Percentiles rank a stretch among this genome's conserved stretches.
Conservation (phyloP, 2,797 vertebrate species). For the Martes flavigula region DNA sequence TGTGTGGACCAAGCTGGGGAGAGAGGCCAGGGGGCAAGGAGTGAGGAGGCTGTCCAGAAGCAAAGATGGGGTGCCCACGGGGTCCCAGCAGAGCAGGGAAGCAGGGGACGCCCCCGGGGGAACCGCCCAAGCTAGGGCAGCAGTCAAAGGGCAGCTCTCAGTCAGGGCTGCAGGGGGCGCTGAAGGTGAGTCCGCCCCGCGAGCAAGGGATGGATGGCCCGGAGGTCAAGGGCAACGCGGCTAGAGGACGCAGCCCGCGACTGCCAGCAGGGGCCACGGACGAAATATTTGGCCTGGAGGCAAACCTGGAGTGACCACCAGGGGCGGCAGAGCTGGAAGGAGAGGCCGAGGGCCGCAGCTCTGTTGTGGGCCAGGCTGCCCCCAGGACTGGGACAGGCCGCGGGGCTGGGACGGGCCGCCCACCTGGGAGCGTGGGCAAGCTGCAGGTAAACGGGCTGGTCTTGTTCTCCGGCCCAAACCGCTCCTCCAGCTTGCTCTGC, state of each 20-base stretch:
- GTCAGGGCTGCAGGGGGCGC: neutral
- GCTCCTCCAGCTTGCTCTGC: slow-evolving; percentile 90
- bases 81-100: neutral
- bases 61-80: rapidly evolving
- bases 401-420: neutral
- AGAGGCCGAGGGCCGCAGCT: rapidly evolving
- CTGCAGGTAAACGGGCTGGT: slow-evolving; percentile 84
- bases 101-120: neutral
- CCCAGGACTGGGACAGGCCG: too few species aligned
- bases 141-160: neutral
- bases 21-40: neutral
- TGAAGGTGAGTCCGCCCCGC: rapidly evolving
- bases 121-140: neutral
- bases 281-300: neutral
- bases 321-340: too few species aligned
- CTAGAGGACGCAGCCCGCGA: too few species aligned
- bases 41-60: neutral
- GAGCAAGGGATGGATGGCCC: neutral
- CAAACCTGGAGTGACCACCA: neutral
- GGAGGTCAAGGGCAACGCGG: neutral
- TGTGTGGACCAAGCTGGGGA: neutral
- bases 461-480: slow-evolving; percentile 86
- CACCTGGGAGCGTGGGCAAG: slow-evolving; percentile 92
- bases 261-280: neutral
- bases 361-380: neutral